Percentiles rank a stretch among this genome's conserved stretches.
Evolutionary conservation across 2,113 vertebrate genomes (phyloP).

Genomic region (Hypomesus transpacificus): DNA sequence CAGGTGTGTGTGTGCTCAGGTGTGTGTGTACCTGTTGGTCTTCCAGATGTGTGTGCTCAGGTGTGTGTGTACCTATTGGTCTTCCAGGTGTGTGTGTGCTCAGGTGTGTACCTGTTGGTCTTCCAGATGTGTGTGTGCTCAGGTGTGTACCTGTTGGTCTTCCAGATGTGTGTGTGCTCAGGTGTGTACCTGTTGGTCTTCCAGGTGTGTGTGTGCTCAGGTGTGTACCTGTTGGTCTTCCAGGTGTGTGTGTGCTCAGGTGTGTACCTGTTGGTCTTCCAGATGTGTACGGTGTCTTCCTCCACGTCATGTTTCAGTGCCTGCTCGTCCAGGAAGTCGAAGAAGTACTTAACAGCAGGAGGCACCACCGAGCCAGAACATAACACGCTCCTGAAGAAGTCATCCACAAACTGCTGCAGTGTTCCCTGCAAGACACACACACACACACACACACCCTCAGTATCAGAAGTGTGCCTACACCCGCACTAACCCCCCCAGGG

Average conservation of each 20-base stretch:
- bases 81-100: not conserved
- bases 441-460: not conserved
- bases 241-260: conserved; percentile 1
- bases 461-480: not conserved
- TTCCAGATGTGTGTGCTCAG: not conserved
- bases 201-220: not conserved
- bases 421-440: conserved; percentile 79
- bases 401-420: conserved; percentile 95
- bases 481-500: no score
- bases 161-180: not conserved
- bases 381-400: conserved; percentile 92
- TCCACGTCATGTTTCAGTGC: conserved; percentile 89
- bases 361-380: conserved; percentile 82
- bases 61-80: no score
- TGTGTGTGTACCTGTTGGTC: no score
- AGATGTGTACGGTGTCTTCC: conserved; percentile 96
- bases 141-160: not conserved
- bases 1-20: not conserved
- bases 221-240: not conserved
- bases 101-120: no score
- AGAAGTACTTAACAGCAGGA: conserved; percentile 95
- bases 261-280: conserved; percentile 95
- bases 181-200: no score
- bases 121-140: not conserved
- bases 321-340: conserved; percentile 97